Conservation (phyloP, 1,140 invertebrate genomes). For the Pachyrhynchus sulphureomaculatus region DNA sequence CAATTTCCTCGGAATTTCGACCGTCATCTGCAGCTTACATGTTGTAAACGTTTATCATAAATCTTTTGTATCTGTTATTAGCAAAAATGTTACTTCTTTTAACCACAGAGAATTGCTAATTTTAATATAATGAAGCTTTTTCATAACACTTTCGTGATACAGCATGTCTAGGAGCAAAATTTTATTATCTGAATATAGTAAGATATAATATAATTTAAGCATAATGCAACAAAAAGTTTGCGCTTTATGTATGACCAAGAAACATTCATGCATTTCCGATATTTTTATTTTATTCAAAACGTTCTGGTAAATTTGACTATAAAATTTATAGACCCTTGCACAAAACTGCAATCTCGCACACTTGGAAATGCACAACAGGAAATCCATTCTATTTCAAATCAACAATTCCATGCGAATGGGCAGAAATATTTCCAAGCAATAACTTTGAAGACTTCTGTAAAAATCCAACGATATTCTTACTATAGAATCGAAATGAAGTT, state of each 20-base stretch:
- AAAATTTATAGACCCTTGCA: conserved; percentile 23
- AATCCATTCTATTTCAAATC: conserved; percentile 26
- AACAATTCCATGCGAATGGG: conserved; percentile 24
- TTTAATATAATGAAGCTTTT: too few relatives aligned
- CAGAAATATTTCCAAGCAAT: conserved; percentile 25
- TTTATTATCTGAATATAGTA: too few relatives aligned
- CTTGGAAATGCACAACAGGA: conserved; percentile 28
- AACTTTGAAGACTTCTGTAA: conserved; percentile 4
- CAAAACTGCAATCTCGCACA: conserved; percentile 25
- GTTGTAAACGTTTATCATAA: too few relatives aligned
- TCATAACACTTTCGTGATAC: too few relatives aligned
- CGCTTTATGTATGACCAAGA: neutral
- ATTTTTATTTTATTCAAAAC: conserved; percentile 20
- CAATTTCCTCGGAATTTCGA: too few relatives aligned
- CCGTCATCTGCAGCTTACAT: too few relatives aligned
- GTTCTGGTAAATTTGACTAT: conserved; percentile 20
- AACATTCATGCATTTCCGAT: neutral
- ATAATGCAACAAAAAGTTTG: too few relatives aligned
- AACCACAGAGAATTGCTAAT: too few relatives aligned
- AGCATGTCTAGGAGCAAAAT: too few relatives aligned
- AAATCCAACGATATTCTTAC: conserved; percentile 6
- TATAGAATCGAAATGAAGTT: neutral
- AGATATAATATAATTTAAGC: too few relatives aligned
- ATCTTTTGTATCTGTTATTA: too few relatives aligned
- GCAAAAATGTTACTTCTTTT: too few relatives aligned